Evolutionary conservation across 35 echinoderm and acorn worm species (phyloP), one percentile per base, ranked within the genome.

Genomic region (Hemicentrotus pulcherrimus): DNA sequence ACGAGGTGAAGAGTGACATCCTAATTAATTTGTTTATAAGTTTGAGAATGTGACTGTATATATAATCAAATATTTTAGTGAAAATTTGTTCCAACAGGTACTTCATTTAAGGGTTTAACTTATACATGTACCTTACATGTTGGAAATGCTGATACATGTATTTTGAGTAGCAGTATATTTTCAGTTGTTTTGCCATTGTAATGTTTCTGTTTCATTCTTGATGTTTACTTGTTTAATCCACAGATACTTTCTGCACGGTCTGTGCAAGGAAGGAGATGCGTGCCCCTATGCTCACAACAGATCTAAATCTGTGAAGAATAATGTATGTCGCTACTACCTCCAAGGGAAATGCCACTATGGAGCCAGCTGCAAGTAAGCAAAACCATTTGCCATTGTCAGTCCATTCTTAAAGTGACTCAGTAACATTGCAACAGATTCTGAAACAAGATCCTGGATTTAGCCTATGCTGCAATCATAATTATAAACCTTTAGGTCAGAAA

Each of bases 181-280:
- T 30, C 55, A 19, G 61, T 15, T 32, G 4, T 47, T 61, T 3
- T 15, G 31, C 11, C 16, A 3, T 86, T 86, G 9, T 16, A 32
- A 86, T 47, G 2, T 14, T 22, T 22, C 1, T 32, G 14, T 46
- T 86, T 47, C 46, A 33, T 32, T 24, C 28, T 18, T 24, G 18
- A 45, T 94, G 11, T 22, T 95, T 47, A 48, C 90, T 47, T 97
- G 31, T 94, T 96, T 96, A 30, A 22, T 97, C 46, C 22, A 4
- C 92, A 99, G 98, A 78, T 99, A 98, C 78, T 99, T 97, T 94
- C 88, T 99, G 86, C 96, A 99, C 88, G 98, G 98, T 19, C 55
- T 98, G 47, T 99, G 98, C 88, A 95, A 95, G 94, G 95, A 91
- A 95, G 98, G 98, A 18, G 96, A 94, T 32, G 94, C 88, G 13